These are phyloP conservation scores for Sinhomidia bicolor DNA, from an alignment of 2,888 invertebrate genomes.

Conservation along the genomic window DNA sequence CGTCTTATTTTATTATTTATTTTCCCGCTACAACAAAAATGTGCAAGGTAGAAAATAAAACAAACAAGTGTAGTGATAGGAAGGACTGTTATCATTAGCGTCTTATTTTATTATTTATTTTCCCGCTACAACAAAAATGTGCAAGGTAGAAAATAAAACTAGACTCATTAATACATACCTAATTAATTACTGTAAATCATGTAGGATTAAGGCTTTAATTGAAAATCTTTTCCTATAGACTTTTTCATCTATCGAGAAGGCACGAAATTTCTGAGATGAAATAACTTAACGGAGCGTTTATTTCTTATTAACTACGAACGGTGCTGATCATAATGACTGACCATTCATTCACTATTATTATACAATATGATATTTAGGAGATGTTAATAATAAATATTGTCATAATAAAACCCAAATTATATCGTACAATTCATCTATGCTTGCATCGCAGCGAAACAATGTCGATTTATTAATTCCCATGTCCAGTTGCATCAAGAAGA, in stretches of 20 bases:
- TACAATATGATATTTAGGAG: neutral
- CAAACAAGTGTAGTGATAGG: neutral
- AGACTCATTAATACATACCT: no score
- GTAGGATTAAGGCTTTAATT: slow-evolving; percentile 27
- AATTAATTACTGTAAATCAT: neutral
- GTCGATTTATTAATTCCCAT: no score
- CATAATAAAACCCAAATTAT: slow-evolving; percentile 40
- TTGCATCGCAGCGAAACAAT: no score
- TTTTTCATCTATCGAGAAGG: slow-evolving; percentile 18
- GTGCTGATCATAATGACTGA: slow-evolving; percentile 72
- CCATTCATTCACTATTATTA: slow-evolving; percentile 39
- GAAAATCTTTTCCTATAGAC: neutral
- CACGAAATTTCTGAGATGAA: neutral
- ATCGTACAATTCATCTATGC: slow-evolving; percentile 30
- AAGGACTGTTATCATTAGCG: neutral
- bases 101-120: slow-evolving; percentile 14
- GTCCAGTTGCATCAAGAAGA: neutral
- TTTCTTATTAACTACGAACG: slow-evolving; percentile 61
- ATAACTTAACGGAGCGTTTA: slow-evolving; percentile 21
- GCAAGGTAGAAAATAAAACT: no score
- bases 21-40: slow-evolving; percentile 13
- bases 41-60: slow-evolving; percentile 1
- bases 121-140: slow-evolving; percentile 9
- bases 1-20: slow-evolving; percentile 9
- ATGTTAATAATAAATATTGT: neutral